Conservation (phyloP, 2,797 vertebrate genomes). For the Tachyglossus aculeatus region DNA sequence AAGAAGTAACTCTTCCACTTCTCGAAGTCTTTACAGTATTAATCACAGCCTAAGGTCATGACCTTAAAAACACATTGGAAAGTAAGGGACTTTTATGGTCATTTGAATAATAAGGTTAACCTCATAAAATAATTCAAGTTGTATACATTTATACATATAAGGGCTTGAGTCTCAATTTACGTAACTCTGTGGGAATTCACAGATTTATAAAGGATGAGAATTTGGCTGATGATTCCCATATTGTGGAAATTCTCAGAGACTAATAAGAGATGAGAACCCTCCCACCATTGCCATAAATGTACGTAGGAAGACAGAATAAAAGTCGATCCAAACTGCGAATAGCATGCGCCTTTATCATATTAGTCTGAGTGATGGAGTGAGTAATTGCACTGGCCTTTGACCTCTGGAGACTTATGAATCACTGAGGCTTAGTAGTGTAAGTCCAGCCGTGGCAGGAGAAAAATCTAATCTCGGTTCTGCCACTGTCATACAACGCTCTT, state of each 20-base stretch:
- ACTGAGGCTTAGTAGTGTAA: not conserved
- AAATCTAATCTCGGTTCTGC: too few relatives aligned
- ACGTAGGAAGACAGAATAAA: constrained; percentile 38
- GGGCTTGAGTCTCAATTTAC: constrained; percentile 55
- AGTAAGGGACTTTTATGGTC: constrained; percentile 49
- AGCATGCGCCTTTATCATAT: constrained; percentile 24
- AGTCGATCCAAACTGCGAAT: constrained; percentile 36
- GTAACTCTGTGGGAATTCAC: constrained; percentile 61
- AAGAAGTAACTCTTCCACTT: not conserved
- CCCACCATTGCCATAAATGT: constrained; percentile 10
- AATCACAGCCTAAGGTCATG: constrained; percentile 22
- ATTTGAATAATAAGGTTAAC: constrained; percentile 32
- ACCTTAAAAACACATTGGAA: constrained; percentile 32
- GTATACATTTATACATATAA: constrained; percentile 48
- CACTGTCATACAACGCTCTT: too few relatives aligned
- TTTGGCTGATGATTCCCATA: constrained; percentile 54
- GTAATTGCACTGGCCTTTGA: constrained; percentile 40
- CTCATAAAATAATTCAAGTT: constrained; percentile 56
- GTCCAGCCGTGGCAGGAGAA: constrained; percentile 18
- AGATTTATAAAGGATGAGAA: constrained; percentile 62
- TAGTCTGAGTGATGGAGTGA: constrained; percentile 30
- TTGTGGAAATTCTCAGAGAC: constrained; percentile 59
- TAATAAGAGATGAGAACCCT: constrained; percentile 30
- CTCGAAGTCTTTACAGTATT: not conserved
- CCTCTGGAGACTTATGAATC: constrained; percentile 41